Evolutionary conservation across 2,113 vertebrate genomes (phyloP).

Genomic region (Callaeas wilsoni): DNA sequence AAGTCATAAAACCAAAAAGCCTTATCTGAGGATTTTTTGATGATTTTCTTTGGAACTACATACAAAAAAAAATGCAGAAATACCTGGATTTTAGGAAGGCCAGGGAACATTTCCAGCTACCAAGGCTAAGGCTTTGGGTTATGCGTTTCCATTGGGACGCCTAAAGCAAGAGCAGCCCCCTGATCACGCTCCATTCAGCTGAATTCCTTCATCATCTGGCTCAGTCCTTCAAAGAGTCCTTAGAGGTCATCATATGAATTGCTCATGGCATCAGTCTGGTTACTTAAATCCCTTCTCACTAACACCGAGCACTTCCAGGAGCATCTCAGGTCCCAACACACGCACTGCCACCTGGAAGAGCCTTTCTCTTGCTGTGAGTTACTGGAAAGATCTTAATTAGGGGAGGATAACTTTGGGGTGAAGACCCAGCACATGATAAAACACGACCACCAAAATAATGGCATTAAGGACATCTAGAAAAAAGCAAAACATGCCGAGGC

Average conservation of each 20-base stretch:
- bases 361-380: not conserved
- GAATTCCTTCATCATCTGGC: not conserved
- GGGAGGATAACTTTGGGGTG: not conserved
- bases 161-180: not conserved
- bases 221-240: not conserved
- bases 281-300: not conserved
- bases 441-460: not conserved
- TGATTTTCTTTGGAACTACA: not conserved
- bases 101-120: not conserved
- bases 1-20: not conserved
- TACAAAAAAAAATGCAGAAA: not conserved
- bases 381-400: not conserved
- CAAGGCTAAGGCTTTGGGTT: not conserved
- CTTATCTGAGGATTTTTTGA: not conserved
- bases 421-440: not conserved
- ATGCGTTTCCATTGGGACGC: not conserved
- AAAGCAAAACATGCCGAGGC: accelerated
- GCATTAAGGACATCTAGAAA: not conserved
- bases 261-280: not conserved
- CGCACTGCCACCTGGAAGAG: not conserved
- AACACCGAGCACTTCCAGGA: not conserved
- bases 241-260: not conserved
- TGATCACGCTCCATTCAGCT: not conserved
- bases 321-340: not conserved
- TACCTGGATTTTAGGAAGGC: not conserved